A percentile compares a stretch with the other conserved stretches of the same genome.
Evolutionary conservation across 2,888 invertebrate species (phyloP).

Genomic region (Cerceris rybyensis): DNA sequence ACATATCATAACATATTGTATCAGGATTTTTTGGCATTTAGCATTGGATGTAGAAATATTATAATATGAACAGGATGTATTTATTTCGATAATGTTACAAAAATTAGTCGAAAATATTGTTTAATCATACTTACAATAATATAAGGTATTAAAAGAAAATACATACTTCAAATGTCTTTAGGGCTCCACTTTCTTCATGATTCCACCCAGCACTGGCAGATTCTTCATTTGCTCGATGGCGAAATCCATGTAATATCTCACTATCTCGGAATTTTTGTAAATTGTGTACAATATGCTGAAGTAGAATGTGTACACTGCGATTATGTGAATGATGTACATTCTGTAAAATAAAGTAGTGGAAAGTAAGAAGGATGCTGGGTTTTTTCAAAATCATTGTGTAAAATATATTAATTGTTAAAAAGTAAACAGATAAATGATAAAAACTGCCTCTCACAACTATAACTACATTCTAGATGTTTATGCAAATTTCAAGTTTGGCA

Average conservation of each 20-base stretch:
- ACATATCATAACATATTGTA: too few relatives aligned
- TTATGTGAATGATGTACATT: slow-evolving; percentile 72
- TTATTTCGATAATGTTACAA: too few relatives aligned
- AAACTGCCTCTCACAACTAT: too few relatives aligned
- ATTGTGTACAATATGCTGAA: slow-evolving; percentile 71
- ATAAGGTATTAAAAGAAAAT: not conserved
- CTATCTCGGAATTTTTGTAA: slow-evolving; percentile 70
- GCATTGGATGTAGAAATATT: too few relatives aligned
- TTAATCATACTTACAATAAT: not conserved
- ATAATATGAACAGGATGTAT: too few relatives aligned
- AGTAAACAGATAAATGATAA: not conserved
- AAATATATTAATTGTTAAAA: not conserved
- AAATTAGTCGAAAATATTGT: not conserved
- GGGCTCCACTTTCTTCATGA: slow-evolving; percentile 53
- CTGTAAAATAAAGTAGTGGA: slow-evolving; percentile 57
- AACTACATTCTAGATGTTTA: too few relatives aligned
- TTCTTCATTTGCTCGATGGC: slow-evolving; percentile 66
- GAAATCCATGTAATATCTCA: slow-evolving; percentile 66
- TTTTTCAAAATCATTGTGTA: not conserved
- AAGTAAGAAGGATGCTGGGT: not conserved
- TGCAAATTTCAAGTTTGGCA: too few relatives aligned
- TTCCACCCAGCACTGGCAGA: slow-evolving; percentile 66
- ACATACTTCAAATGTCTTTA: slow-evolving; percentile 5
- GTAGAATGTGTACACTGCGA: slow-evolving; percentile 74
- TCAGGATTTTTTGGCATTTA: too few relatives aligned